Base-by-base conservation (phyloP, 2,797 vertebrate genomes). In the Pogonophryne albipinna region DNA sequence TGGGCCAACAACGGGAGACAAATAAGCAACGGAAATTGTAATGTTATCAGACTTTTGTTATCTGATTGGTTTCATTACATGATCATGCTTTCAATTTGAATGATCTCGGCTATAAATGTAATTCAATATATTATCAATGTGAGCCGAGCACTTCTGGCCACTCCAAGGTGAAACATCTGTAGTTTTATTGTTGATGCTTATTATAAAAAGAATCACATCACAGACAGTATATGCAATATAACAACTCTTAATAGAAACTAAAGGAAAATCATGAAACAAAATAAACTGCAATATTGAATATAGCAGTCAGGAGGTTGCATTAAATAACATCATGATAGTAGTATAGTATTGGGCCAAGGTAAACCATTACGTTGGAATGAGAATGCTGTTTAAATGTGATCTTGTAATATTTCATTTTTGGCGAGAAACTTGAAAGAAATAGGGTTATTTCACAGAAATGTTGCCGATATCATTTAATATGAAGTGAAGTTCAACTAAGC, bases 11-110 rank as follows among this genome's bases (percentile, higher is more conserved):
- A 68, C 71, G 17, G 12, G 12, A 23, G 10, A 31, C 14, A 66
- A 57, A 85, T 12, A 38, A 71, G 16, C 16, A 15, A 52, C 7
- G 0, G 34, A 52, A 57, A 52, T n/a, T 27, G 10, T 34, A 45
- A 52, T 10, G 1, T 44, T 16, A 64, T 58, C 4, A 59, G n/a
- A 51, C 1, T 4, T 14, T 17, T 70, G 6, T 69, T 58, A 45
- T 67, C 10, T 46, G 20, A 76, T 49, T 17, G 12, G 10, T 68
- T 34, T 16, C 66, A 46, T 63, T n/a, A 44, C 6, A 53, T 23
- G 47, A 41, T 45, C 27, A 10, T 15, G 1, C 16, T 23, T 55
- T 73, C n/a, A 47, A 51, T 14, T 20, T 34, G 15, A 64, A 61
- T 34, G 20, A 69, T 17, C 20, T 64, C 0, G 2, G 34, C 12